Evolutionary conservation across 2,797 vertebrate species (phyloP).

Genomic region (Tympanoctomys barrerae): DNA sequence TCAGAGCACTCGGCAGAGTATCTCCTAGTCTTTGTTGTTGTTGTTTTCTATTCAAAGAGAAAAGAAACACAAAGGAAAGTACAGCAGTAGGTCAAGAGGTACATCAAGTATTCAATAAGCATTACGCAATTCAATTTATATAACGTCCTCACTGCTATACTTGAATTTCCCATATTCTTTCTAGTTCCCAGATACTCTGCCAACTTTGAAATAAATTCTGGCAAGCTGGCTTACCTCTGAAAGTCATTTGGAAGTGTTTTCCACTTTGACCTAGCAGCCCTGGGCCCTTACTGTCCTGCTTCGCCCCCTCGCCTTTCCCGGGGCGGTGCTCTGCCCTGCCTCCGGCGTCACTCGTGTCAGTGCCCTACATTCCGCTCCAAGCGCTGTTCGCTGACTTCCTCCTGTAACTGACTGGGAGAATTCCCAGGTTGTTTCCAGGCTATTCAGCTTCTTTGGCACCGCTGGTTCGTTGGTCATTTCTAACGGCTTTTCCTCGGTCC

Average conservation of each 20-base stretch:
- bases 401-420: conserved; percentile 73
- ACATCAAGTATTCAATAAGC: conserved; percentile 6
- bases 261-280: conserved; percentile 23
- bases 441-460: conserved; percentile 77
- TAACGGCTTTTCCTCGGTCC: conserved; percentile 70
- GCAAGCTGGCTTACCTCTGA: conserved; percentile 50
- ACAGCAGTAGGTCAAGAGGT: neutral
- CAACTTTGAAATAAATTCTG: conserved; percentile 51
- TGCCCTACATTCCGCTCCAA: conserved; percentile 73
- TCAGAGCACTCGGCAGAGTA: neutral
- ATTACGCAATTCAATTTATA: neutral
- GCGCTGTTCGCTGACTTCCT: conserved; percentile 74
- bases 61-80: neutral
- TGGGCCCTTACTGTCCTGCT: conserved; percentile 25
- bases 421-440: conserved; percentile 78
- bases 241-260: conserved; percentile 50
- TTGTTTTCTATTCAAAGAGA: neutral
- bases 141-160: neutral
- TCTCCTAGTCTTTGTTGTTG: neutral
- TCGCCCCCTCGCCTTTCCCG: conserved; percentile 66
- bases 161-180: neutral
- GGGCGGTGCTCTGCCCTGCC: conserved; percentile 21
- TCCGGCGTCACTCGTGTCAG: conserved; percentile 18
- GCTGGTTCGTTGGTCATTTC: conserved; percentile 74
- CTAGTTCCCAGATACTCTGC: neutral